Evolutionary conservation across 2,797 vertebrate genomes (phyloP), one percentile per base, ranked within the genome.

Genomic region (Rhynchotus rufescens): DNA sequence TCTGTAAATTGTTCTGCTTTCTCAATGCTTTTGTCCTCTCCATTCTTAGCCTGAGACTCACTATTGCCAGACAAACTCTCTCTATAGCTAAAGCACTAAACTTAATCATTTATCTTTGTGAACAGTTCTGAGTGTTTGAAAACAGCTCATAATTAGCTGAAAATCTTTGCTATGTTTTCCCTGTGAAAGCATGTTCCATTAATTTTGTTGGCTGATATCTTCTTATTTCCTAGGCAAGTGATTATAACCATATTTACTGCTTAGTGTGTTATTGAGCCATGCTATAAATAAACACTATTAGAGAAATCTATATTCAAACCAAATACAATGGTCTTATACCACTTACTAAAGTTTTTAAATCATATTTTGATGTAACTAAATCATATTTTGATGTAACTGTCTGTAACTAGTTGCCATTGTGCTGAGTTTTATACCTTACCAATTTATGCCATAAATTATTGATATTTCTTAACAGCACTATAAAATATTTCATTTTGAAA

Each of bases 321-420:
- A 75, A 59, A 5, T 1, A 1, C 51, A 49, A 36, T 21, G 68
- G 21, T 5, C 25, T 42, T 47, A 7, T 0, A 0, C 26, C 71
- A 19, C 75, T 86, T 74, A 20, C 45, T 40, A 85, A 62, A 26
- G 65, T 26, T 44, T 72, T 74, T 61, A 36, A 86, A 30, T 5
- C 10, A 57, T 52, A 34, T n/a, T n/a, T n/a, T n/a, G n/a, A n/a
- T n/a, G n/a, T n/a, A n/a, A n/a, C n/a, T n/a, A n/a, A n/a, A n/a
- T n/a, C n/a, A n/a, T n/a, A n/a, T n/a, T n/a, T n/a, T n/a, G n/a
- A 21, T 2, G 0, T 26, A 56, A n/a, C 52, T 11, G 52, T 40
- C 71, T 76, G 72, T 5, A n/a, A 71, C 57, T 38, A 71, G 21
- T 40, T 81, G 51, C 10, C 38, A 30, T 23, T 25, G n/a, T 36